Evolutionary conservation across 2,888 invertebrate genomes (phyloP), one percentile per base, ranked within the genome.

Genomic region (Tineola bisselliella): DNA sequence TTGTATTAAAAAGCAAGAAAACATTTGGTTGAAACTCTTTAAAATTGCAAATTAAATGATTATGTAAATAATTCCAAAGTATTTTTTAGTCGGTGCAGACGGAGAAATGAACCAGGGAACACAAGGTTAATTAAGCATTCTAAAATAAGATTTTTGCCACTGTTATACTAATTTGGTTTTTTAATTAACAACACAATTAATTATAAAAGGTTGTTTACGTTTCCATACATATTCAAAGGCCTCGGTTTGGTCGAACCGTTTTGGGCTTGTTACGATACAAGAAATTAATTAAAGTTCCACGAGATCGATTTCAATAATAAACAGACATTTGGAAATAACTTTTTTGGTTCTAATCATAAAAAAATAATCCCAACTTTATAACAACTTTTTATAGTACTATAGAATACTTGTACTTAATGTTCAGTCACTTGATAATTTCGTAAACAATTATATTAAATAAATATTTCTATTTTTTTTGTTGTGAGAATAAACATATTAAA

Each of bases 21-120:
- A 74, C 77, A 75, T 70, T 68, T 77, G 80, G 73, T 64, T 71
- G 66, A 65, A 69, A 64, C 75, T 76, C 71, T 72, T 87, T 87
- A 82, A 80, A 75, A 86, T 86, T 84, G 84, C 86, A 84, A 84
- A 87, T 86, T 78, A 68, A 77, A 77, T 76, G 74, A 60, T 62
- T 61, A 83, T 81, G 84, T 82, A 84, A 82, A 84, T 81, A 80
- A 81, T 75, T 73, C 70, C 63, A 67, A 70, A 73, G 74, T 73
- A 72, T 77, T 81, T 84, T 83, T 83, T 82, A 69, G 25, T 25
- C 61, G 64, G 66, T 1, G 12, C 13, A 56, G 25, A 33, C 56
- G 19, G n/a, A 12, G n/a, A 58, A 58, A 33, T 58, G 31, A 33
- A 58, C 15, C 33, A 15, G 58, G 33, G 58, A 58, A 58, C 33